Base-by-base conservation (phyloP, 2,888 invertebrate genomes). In the Epistrophe grossulariae region DNA sequence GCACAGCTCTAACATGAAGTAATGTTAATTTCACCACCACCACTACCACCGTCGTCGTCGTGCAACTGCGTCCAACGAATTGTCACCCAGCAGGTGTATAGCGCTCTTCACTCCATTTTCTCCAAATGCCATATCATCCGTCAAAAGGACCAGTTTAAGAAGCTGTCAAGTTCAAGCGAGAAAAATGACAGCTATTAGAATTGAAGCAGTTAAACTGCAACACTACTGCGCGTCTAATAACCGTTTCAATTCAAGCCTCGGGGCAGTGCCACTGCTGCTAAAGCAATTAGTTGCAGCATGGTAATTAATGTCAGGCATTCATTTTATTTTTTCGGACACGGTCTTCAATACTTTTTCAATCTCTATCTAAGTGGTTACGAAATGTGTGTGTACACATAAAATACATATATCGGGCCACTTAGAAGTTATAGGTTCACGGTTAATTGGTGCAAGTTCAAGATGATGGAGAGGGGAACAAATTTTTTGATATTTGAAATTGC, bases 111-210 rank as follows among this genome's bases (percentile, higher is more conserved):
- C 74, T 74, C 48, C 43, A 68, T 81, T 76, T 78, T 60, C 68
- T 64, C 57, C 60, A 85, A 85, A 85, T 70, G 31, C 78, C 85
- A 78, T 5, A 31, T 79, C 82, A 85, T 85, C 52, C 24, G 85
- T 85, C 85, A 85, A 78, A 77, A 31, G 52, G 15, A 52, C 57
- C 64, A 66, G 81, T 82, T 68, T 79, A 82, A 71, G 60, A 74
- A 74, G 68, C 78, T 85, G 85, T 85, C 85, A 85, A 74, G 78
- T 79, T 74, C 74, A 70, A 78, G 81, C 70, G 85, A 82, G 82
- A 85, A 78, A 85, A 78, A 82, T 85, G 81, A 78, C 84, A 81
- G 77, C 84, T 73, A 85, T 85, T 85, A 85, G 77, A 85, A 81
- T 77, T 73, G 66, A 85, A 40, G 70, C 71, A 68, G 60, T 35